Percentiles rank a stretch among this genome's conserved stretches.
These are phyloP conservation scores for Mus spicilegus DNA, from an alignment of 2,113 vertebrate genomes.

Conservation along the genomic window DNA sequence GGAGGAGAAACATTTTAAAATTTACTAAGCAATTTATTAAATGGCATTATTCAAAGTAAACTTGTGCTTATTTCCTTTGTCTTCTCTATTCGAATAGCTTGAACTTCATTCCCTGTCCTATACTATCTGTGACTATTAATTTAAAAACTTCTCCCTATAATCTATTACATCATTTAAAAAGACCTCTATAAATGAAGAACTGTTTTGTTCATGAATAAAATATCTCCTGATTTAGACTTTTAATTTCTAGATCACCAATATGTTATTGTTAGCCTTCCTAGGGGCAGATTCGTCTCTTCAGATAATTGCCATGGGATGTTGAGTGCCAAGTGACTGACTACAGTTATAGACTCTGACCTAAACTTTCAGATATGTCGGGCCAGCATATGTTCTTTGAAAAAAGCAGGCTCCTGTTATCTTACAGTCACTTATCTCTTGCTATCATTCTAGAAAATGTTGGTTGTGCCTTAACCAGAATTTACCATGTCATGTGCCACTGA, in stretches of 20 bases:
- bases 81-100: background rate
- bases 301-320: background rate
- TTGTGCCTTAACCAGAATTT: background rate
- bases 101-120: background rate
- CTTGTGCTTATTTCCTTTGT: background rate
- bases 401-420: conserved; percentile 11
- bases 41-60: background rate
- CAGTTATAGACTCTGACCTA: background rate
- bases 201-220: conserved; percentile 26
- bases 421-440: background rate
- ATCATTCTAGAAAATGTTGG: background rate
- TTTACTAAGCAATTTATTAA: background rate
- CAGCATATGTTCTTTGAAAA: background rate
- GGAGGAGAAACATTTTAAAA: background rate
- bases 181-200: background rate
- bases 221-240: background rate
- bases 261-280: conserved; percentile 27
- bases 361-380: background rate
- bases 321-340: background rate
- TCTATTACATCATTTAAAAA: background rate
- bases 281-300: background rate
- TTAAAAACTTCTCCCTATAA: background rate
- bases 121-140: background rate
- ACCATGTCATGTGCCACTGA: background rate
- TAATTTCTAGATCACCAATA: background rate